Base-by-base conservation (phyloP, 1,140 invertebrate species). In the Drosophila navojoa region DNA sequence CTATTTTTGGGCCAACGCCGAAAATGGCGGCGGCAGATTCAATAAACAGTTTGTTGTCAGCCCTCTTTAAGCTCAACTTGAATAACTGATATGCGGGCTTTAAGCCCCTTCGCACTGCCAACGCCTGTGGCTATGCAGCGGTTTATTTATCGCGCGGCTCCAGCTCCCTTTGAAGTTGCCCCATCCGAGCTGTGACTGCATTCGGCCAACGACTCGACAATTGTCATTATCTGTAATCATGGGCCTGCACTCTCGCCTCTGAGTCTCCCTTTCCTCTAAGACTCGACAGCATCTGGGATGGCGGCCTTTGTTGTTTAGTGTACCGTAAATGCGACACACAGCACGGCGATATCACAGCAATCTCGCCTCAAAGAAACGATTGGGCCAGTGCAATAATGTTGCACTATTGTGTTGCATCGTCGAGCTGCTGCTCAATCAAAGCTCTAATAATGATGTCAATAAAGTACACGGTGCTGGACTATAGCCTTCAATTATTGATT, bases 121-220 rank as follows among this genome's bases (percentile, higher is more conserved):
- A 29, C 58, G 79, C 79, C 79, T 57, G 13, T 19, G 47, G 79
- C 53, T 61, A 67, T 74, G 64, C 73, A 60, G 49, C 47, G 70
- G 19, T 71, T 75, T 66, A 45, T 63, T 57, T 61, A 66, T 71
- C 59, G 62, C 54, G 42, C 47, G 35, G 45, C 40, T 71, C 42
- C 77, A 58, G 59, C 64, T 25, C 64, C 19, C 79, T 81, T 81
- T 81, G 78, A 81, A 74, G 74, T 66, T 19, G 57, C 15, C 42
- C 42, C 27, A 54, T 47, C 13, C 45, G 47, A 67, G 49, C 50
- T 57, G 16, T 73, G 62, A 77, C 64, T 73, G 79, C 69, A 61
- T 77, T 66, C 40, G 49, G 53, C 62, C 62, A 63, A 47, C 49
- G 62, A 72, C 74, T 60, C 40, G 59, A 81, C 72, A 76, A 59